Evolutionary conservation across 2,888 invertebrate species (phyloP).

Genomic region (Phytoseiulus persimilis): DNA sequence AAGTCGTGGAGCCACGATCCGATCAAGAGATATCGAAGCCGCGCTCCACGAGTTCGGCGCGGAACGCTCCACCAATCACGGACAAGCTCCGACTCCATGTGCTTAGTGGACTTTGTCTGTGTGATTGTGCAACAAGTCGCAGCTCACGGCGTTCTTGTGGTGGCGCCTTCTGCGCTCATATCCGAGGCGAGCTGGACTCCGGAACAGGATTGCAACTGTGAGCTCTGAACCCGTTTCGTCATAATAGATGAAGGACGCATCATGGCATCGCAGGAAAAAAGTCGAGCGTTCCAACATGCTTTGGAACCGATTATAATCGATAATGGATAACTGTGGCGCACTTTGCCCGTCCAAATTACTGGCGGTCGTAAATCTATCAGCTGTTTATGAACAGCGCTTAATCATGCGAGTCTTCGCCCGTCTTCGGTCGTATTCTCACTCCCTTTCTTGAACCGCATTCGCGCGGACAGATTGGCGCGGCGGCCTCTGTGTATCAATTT

Average conservation of each 20-base stretch:
- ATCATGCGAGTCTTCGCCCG: background rate
- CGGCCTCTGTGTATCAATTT: background rate
- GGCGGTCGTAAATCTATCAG: background rate
- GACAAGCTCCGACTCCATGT: background rate
- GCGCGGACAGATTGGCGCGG: background rate
- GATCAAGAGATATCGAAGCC: background rate
- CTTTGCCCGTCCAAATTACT: background rate
- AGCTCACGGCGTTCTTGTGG: no score
- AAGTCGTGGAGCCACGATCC: background rate
- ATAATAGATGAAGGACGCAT: no score
- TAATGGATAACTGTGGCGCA: background rate
- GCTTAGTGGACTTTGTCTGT: background rate
- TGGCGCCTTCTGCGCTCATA: no score
- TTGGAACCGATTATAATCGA: background rate
- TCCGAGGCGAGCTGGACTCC: no score
- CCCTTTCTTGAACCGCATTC: background rate
- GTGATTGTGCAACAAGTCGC: no score
- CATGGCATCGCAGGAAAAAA: no score
- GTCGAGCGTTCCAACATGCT: background rate
- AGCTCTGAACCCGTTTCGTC: no score
- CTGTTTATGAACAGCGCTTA: background rate
- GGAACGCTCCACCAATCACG: background rate
- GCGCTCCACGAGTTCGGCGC: background rate
- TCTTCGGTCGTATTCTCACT: background rate
- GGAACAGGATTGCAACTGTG: no score